These are phyloP conservation scores for Grus americana DNA, from an alignment of 2,113 vertebrate species.

Conservation along the genomic window DNA sequence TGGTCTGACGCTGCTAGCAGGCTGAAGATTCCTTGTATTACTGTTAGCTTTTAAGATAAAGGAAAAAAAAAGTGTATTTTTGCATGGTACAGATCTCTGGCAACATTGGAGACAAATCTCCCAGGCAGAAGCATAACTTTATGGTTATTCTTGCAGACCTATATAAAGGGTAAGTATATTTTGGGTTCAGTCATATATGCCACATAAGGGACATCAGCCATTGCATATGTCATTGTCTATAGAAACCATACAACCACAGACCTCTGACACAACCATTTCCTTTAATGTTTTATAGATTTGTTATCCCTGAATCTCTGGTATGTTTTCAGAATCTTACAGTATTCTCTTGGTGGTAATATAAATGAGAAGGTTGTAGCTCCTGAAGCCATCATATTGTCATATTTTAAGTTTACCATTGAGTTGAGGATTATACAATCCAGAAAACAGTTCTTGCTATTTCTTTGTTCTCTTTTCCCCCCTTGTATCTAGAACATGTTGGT, in stretches of 20 bases:
- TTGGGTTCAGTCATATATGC: neutral
- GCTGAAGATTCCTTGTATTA: neutral
- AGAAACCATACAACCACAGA: neutral
- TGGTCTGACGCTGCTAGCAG: neutral
- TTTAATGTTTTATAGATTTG: neutral
- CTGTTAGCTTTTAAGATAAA: neutral
- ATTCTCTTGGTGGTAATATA: neutral
- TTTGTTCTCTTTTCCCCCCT: neutral
- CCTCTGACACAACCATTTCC: neutral
- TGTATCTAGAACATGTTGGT: neutral
- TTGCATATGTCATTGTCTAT: neutral
- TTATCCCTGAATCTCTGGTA: neutral
- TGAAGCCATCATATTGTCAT: neutral
- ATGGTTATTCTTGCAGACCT: neutral
- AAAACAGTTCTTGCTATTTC: neutral
- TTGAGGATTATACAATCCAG: neutral
- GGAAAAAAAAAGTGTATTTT: neutral
- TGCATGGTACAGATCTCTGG: neutral
- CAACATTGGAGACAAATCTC: neutral
- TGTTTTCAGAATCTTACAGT: neutral
- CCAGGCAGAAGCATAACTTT: neutral
- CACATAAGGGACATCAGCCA: neutral
- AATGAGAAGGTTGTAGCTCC: neutral
- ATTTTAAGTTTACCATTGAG: neutral
- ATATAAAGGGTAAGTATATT: neutral